Percentiles rank a stretch among this genome's conserved stretches.
These are phyloP conservation scores for Tryphoninae sp. DNA, from an alignment of 2,888 invertebrate species.

Conservation along the genomic window DNA sequence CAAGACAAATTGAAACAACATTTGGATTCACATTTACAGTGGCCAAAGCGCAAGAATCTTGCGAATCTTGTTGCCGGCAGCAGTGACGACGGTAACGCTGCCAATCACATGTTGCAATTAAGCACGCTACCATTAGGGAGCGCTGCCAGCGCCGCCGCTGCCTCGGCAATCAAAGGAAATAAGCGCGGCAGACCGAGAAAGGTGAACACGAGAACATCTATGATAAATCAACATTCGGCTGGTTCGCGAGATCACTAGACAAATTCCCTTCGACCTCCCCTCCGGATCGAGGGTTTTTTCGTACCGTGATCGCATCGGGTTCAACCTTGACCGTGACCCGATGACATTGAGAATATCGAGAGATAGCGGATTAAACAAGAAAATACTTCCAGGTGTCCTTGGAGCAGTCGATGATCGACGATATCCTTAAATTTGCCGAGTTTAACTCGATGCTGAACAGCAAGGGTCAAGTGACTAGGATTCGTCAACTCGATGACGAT, in stretches of 20 bases:
- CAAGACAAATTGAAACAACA: conserved; percentile 89
- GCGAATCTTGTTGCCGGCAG: conserved; percentile 47
- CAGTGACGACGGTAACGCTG: conserved; percentile 25
- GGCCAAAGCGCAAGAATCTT: conserved; percentile 72
- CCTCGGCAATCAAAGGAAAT: conserved; percentile 71
- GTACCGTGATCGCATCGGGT: conserved; percentile 2
- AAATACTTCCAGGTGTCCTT: conserved; percentile 69
- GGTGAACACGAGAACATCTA: conserved; percentile 69
- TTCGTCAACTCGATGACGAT: conserved; percentile 57
- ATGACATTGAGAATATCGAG: background rate
- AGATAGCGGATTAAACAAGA: conserved; percentile 11
- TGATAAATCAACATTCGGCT: conserved; percentile 56
- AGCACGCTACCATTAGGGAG: conserved; percentile 47
- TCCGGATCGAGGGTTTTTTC: conserved; percentile 35
- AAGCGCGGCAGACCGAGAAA: conserved; percentile 77
- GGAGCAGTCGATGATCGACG: conserved; percentile 76
- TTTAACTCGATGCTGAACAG: conserved; percentile 76
- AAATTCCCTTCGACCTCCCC: conserved; percentile 54
- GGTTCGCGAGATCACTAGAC: conserved; percentile 61
- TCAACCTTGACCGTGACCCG: background rate
- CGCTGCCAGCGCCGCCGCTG: conserved; percentile 49
- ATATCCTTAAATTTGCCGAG: conserved; percentile 76
- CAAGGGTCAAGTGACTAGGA: conserved; percentile 32
- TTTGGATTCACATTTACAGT: conserved; percentile 77
- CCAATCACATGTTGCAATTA: conserved; percentile 53